Evolutionary conservation across 2,888 invertebrate species (phyloP).

Genomic region (Melieria omissa): DNA sequence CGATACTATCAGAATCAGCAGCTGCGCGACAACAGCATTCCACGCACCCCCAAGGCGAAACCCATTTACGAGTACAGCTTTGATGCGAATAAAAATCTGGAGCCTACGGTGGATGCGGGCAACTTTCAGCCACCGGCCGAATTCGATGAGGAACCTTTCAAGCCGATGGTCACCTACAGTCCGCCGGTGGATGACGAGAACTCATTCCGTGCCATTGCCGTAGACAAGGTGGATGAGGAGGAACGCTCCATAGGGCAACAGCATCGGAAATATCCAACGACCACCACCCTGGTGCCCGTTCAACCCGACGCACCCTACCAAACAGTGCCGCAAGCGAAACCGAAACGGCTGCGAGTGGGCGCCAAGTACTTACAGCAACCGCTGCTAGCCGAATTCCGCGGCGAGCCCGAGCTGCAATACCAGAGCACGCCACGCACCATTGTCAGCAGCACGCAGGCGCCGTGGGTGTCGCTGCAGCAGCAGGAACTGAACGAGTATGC

Average conservation of each 20-base stretch:
- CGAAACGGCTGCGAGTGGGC: constrained; percentile 46
- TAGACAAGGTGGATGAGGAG: constrained; percentile 68
- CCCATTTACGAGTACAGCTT: constrained; percentile 79
- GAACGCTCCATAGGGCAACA: constrained; percentile 41
- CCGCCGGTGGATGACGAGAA: constrained; percentile 62
- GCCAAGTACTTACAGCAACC: constrained; percentile 47
- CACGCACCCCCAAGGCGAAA: constrained; percentile 67
- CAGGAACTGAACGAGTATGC: constrained; percentile 42
- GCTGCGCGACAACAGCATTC: constrained; percentile 63
- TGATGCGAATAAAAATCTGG: constrained; percentile 68
- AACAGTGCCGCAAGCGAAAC: constrained; percentile 25
- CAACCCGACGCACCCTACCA: constrained; percentile 38
- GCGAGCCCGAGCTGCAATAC: constrained; percentile 46
- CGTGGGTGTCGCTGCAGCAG: constrained; percentile 53
- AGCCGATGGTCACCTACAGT: constrained; percentile 72
- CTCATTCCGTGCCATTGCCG: constrained; percentile 62
- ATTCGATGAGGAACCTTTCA: constrained; percentile 72
- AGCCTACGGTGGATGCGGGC: constrained; percentile 22
- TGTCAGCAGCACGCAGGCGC: constrained; percentile 59
- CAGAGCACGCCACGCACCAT: constrained; percentile 75
- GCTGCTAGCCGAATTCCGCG: constrained; percentile 23
- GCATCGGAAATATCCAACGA: constrained; percentile 59
- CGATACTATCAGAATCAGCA: constrained; percentile 73
- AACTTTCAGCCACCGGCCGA: constrained; percentile 62
- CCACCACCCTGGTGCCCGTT: constrained; percentile 51